Evolutionary conservation across 2,113 vertebrate genomes (phyloP).

Genomic region (Stomatorhinus ivindoensis): DNA sequence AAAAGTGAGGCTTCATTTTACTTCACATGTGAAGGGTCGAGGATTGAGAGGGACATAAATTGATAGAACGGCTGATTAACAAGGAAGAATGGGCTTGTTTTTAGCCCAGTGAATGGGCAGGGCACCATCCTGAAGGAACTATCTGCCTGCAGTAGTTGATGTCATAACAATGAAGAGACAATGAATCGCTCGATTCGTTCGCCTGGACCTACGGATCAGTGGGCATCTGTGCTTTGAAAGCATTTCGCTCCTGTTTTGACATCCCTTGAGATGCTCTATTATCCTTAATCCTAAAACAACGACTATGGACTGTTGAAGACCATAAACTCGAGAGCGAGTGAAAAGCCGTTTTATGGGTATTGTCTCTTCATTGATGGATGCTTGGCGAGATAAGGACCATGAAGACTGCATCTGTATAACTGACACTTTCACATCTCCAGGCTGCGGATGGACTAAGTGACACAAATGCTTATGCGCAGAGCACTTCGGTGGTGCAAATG

Average conservation of each 20-base stretch:
- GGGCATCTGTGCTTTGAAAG: neutral
- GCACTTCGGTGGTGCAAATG: neutral
- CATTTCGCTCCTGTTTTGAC: neutral
- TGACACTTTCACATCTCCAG: neutral
- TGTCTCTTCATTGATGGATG: neutral
- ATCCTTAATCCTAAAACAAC: neutral
- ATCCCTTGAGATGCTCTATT: neutral
- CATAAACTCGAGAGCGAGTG: neutral
- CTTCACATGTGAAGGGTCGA: neutral
- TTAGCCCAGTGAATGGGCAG: neutral
- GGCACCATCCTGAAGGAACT: neutral
- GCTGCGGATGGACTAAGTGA: neutral
- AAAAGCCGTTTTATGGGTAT: neutral
- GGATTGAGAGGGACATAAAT: slow-evolving; percentile 14
- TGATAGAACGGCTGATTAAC: neutral
- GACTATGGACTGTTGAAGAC: neutral
- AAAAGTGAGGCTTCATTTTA: neutral
- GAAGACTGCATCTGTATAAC: neutral
- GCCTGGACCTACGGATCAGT: no score
- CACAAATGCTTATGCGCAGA: neutral
- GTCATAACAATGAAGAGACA: neutral
- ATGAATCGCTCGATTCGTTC: neutral
- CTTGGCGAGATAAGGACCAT: neutral
- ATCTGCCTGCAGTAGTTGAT: neutral
- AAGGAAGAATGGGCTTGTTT: no score